Conservation (phyloP, 2,113 vertebrate genomes). For the Hippopotamus amphibius region DNA sequence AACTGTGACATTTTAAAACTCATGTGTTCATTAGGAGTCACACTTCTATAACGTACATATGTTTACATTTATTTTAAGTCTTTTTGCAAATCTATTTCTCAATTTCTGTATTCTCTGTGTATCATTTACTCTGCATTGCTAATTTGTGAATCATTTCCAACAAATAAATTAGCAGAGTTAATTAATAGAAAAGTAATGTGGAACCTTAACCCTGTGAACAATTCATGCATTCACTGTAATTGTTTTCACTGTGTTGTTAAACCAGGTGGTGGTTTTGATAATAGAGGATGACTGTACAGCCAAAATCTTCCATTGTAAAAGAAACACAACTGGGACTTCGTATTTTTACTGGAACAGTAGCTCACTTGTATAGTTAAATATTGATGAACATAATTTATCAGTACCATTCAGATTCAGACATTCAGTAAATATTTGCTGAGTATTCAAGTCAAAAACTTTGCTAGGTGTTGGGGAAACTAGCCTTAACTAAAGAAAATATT, state of each 20-base stretch:
- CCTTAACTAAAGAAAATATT: background rate
- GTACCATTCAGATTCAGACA: background rate
- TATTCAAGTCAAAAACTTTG: background rate
- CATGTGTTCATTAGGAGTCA: background rate
- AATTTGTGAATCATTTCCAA: conserved; percentile 30
- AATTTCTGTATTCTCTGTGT: background rate
- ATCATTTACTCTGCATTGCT: conserved; percentile 20
- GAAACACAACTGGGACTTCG: background rate
- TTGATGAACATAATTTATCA: background rate
- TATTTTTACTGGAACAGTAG: background rate
- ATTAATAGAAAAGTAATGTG: background rate
- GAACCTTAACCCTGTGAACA: background rate
- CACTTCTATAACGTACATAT: background rate
- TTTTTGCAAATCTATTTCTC: background rate
- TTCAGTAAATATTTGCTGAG: background rate
- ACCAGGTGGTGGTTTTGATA: background rate
- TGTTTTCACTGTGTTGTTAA: background rate
- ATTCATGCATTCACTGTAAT: background rate
- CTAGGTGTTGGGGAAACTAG: background rate
- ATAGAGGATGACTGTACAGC: background rate
- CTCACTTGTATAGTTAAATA: background rate
- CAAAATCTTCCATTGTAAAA: conserved; percentile 34
- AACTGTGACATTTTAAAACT: conserved; percentile 47
- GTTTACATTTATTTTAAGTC: conserved; percentile 57
- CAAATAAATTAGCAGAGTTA: conserved; percentile 19